Conservation (phyloP, 2,797 vertebrate species). For the Tiaroga cobitis region DNA sequence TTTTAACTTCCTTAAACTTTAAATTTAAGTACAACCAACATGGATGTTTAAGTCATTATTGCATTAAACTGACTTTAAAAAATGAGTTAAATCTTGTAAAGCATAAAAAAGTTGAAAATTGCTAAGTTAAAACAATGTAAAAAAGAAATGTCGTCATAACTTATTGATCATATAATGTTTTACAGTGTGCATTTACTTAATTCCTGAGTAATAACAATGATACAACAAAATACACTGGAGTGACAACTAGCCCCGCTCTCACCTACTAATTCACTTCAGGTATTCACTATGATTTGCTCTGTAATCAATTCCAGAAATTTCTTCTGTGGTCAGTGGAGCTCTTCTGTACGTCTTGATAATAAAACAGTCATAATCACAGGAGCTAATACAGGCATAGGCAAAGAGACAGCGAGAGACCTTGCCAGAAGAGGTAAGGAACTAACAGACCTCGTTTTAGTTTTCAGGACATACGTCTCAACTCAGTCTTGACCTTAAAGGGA, state of each 20-base stretch:
- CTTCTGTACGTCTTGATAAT: conserved; percentile 73
- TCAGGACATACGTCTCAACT: background rate
- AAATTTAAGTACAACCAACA: too few species aligned
- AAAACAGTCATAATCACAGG: conserved; percentile 81
- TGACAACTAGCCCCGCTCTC: background rate
- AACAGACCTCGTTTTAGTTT: background rate
- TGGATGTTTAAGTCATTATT: too few species aligned
- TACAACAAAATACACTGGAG: background rate
- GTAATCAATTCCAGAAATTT: conserved; percentile 48
- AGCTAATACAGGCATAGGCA: conserved; percentile 82
- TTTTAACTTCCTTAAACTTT: too few species aligned
- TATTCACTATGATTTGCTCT: background rate
- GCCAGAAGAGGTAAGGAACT: conserved; percentile 75
- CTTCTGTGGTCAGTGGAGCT: conserved; percentile 74
- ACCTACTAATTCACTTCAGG: background rate
- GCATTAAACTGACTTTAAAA: too few species aligned
- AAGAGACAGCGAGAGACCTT: conserved; percentile 79
- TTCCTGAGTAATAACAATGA: background rate
- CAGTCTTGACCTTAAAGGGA: background rate
- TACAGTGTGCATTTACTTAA: background rate
- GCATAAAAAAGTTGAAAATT: too few species aligned
- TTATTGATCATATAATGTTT: too few species aligned
- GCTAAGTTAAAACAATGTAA: too few species aligned
- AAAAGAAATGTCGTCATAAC: too few species aligned
- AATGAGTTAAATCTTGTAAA: too few species aligned